phyloP scores from a whole-genome alignment of 92 coral and sea anemone species.

The Galaxea fascicularis region DNA sequence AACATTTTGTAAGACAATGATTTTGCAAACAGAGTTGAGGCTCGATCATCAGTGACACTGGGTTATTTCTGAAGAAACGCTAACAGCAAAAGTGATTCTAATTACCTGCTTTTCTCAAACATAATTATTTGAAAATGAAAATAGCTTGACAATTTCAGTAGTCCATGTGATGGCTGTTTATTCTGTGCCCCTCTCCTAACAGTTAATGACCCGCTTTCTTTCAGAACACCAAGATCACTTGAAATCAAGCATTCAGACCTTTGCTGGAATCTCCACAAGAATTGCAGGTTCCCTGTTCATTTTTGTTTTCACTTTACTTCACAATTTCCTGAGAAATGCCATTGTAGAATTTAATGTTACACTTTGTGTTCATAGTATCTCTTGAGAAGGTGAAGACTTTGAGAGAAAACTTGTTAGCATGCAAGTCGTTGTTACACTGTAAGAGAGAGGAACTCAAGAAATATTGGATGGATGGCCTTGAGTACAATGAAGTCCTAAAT shows the following conservation, averaged over 20 bases:
- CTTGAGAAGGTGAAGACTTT: conserved; percentile 82
- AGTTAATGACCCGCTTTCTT: background rate
- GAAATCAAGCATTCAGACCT: conserved; percentile 90
- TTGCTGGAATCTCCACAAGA: conserved; percentile 95
- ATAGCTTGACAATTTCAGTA: no score
- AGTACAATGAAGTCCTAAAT: conserved; percentile 92
- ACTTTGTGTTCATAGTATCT: conserved; percentile 65
- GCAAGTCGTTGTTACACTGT: conserved; percentile 90
- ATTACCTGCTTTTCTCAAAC: no score
- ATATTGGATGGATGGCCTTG: conserved; percentile 99
- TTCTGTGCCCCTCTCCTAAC: background rate
- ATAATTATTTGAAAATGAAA: no score
- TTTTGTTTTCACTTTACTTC: background rate
- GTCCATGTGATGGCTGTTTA: background rate
- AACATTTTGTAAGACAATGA: no score
- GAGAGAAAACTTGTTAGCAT: conserved; percentile 83
- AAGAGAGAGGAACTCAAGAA: conserved; percentile 96
- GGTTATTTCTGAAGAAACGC: no score
- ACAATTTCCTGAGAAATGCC: background rate
- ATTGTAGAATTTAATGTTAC: background rate
- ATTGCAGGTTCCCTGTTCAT: conserved; percentile 69
- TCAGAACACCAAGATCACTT: conserved; percentile 90
- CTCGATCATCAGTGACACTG: no score
- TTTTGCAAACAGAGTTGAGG: no score
- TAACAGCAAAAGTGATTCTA: no score